Evolutionary conservation across 2,797 vertebrate species (phyloP).

Genomic region (Intellagama lesueurii): DNA sequence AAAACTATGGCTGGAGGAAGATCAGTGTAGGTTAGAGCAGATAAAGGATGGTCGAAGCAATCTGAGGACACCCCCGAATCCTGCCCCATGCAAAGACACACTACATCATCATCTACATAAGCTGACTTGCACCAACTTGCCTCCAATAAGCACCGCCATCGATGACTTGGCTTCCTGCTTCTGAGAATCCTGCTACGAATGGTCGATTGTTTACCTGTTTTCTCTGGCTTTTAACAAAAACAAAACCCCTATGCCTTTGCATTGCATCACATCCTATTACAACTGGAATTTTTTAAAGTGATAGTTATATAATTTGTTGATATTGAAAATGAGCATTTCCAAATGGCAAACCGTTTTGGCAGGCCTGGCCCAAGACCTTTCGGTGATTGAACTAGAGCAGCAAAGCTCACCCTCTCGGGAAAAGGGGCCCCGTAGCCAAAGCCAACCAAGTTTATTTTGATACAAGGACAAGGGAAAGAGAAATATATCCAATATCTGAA

Average conservation of each 20-base stretch:
- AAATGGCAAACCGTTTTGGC: not conserved
- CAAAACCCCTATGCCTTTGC: not conserved
- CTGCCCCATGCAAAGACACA: too few species aligned
- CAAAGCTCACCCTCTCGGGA: not conserved
- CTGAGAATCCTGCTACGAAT: not conserved
- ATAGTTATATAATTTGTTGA: not conserved
- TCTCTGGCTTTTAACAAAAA: not conserved
- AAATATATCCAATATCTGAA: not conserved
- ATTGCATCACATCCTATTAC: not conserved
- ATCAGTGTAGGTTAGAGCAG: too few species aligned
- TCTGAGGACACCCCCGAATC: too few species aligned
- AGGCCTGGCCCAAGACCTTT: not conserved
- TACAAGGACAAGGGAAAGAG: not conserved
- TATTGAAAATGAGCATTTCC: not conserved
- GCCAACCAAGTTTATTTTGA: not conserved
- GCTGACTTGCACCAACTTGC: not conserved
- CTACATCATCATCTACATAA: not conserved
- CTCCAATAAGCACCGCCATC: rapidly evolving
- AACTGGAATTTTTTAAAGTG: not conserved
- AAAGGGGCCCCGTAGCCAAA: too few species aligned
- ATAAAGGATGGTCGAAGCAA: too few species aligned
- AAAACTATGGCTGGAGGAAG: too few species aligned
- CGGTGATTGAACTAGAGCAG: not conserved
- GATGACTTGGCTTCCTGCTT: not conserved
- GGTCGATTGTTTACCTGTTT: not conserved